Evolutionary conservation across 2,888 invertebrate species (phyloP).

Genomic region (Frankliniella fusca): DNA sequence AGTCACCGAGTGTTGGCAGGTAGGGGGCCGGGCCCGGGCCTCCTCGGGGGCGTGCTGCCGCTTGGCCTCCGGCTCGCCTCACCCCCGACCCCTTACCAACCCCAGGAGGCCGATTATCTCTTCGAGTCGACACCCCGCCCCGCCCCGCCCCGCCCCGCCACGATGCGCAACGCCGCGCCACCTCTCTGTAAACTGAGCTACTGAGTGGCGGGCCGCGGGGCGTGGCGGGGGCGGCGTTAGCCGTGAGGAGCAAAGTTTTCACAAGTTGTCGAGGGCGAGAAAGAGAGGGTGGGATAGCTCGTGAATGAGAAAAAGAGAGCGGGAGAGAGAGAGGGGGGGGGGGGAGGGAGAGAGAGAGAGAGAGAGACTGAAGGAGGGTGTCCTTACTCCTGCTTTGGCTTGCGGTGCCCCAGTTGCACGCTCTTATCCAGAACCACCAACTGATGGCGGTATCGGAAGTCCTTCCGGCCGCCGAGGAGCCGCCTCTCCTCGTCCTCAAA

Average conservation of each 20-base stretch:
- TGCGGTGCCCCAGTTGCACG: slow-evolving; percentile 17
- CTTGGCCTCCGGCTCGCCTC: too few species aligned
- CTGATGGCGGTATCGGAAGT: slow-evolving; percentile 18
- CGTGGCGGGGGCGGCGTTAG: not conserved
- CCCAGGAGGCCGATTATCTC: slow-evolving; percentile 23
- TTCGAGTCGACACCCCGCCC: not conserved
- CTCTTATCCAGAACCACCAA: not conserved
- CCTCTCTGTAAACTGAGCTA: slow-evolving; percentile 1
- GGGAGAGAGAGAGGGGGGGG: not conserved
- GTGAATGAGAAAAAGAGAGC: too few species aligned
- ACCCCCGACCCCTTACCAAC: too few species aligned
- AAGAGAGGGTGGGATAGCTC: too few species aligned
- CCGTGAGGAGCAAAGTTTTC: slow-evolving; percentile 18
- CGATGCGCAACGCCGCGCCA: not conserved
- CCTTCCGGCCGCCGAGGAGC: not conserved
- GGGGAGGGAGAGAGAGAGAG: not conserved
- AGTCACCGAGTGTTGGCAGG: too few species aligned
- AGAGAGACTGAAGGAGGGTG: not conserved
- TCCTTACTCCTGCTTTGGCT: not conserved
- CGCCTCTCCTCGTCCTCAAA: not conserved
- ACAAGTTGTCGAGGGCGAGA: not conserved
- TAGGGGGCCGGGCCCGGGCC: too few species aligned
- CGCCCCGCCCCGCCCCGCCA: not conserved
- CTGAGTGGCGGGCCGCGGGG: slow-evolving; percentile 14
- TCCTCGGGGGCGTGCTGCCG: too few species aligned